Percentiles rank a stretch among this genome's conserved stretches.
phyloP scores from a whole-genome alignment of 2,888 invertebrate genomes.

The Shargacucullia verbasci region DNA sequence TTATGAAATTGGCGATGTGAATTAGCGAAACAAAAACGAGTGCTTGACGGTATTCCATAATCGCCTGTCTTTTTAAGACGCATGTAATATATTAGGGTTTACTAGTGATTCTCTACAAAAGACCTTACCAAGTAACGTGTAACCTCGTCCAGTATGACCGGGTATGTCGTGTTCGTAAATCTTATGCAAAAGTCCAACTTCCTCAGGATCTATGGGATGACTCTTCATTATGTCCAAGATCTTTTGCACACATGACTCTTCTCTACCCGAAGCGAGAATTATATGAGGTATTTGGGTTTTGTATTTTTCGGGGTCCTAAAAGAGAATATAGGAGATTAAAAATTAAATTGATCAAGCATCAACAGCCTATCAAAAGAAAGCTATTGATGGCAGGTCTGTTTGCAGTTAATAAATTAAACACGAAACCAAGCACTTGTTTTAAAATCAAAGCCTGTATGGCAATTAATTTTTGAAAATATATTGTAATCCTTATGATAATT shows the following conservation, averaged over 20 bases:
- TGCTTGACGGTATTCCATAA: too few species aligned
- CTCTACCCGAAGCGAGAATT: conserved; percentile 88
- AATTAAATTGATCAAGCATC: background rate
- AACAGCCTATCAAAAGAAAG: too few species aligned
- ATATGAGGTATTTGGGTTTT: conserved; percentile 78
- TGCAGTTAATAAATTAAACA: too few species aligned
- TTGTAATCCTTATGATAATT: background rate
- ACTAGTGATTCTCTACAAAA: too few species aligned
- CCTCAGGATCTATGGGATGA: conserved; percentile 82
- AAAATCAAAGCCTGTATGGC: too few species aligned
- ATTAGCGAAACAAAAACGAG: too few species aligned
- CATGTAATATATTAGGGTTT: too few species aligned
- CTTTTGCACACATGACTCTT: conserved; percentile 78
- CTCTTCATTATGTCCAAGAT: conserved; percentile 71
- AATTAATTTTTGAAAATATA: too few species aligned
- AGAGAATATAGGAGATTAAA: background rate
- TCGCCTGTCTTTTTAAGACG: too few species aligned
- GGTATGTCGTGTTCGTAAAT: conserved; percentile 82
- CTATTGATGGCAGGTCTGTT: too few species aligned
- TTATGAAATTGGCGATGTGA: too few species aligned
- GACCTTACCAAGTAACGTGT: conserved; percentile 80
- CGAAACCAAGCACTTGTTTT: too few species aligned
- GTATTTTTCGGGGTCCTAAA: conserved; percentile 67
- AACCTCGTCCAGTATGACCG: conserved; percentile 91
- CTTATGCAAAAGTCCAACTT: conserved; percentile 82